These are phyloP conservation scores for Pyralis farinalis DNA, from an alignment of 2,888 invertebrate species.

Conservation along the genomic window DNA sequence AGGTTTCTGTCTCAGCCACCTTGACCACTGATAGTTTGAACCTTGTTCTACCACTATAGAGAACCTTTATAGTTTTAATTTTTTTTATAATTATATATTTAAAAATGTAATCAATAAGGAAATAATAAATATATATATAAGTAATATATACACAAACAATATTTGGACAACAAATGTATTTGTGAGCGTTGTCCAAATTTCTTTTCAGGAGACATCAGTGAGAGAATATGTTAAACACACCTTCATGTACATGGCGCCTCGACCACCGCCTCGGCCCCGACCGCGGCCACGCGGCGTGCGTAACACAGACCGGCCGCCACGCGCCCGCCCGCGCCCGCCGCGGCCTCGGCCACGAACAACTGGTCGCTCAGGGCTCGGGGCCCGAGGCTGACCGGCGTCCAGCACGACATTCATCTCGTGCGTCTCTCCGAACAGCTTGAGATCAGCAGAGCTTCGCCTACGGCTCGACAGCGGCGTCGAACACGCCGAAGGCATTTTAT, in stretches of 20 bases:
- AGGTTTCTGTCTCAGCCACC: too few relatives aligned
- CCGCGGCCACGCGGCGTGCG: conserved; percentile 57
- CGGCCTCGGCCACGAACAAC: conserved; percentile 28
- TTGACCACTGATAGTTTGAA: too few relatives aligned
- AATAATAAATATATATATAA: too few relatives aligned
- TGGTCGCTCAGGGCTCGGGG: conserved; percentile 24
- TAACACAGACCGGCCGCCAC: conserved; percentile 39
- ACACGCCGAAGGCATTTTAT: conserved; percentile 57
- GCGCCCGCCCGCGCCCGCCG: conserved; percentile 33
- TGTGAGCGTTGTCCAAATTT: too few relatives aligned
- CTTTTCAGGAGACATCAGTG: too few relatives aligned
- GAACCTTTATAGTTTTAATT: too few relatives aligned
- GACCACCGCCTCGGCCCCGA: conserved; percentile 61
- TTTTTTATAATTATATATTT: too few relatives aligned
- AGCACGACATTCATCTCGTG: conserved; percentile 3
- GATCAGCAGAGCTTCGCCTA: conserved; percentile 38
- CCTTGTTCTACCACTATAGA: too few relatives aligned
- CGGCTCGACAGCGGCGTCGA: conserved; percentile 58
- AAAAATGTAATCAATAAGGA: too few relatives aligned
- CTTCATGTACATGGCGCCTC: conserved; percentile 55
- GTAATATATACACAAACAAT: too few relatives aligned
- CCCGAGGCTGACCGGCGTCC: conserved; percentile 35
- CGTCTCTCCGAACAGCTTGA: conserved; percentile 34
- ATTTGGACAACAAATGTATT: too few relatives aligned
- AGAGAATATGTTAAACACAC: too few relatives aligned